Base-by-base conservation (phyloP, 2,888 invertebrate species). In the Camptogramma bilineatum region DNA sequence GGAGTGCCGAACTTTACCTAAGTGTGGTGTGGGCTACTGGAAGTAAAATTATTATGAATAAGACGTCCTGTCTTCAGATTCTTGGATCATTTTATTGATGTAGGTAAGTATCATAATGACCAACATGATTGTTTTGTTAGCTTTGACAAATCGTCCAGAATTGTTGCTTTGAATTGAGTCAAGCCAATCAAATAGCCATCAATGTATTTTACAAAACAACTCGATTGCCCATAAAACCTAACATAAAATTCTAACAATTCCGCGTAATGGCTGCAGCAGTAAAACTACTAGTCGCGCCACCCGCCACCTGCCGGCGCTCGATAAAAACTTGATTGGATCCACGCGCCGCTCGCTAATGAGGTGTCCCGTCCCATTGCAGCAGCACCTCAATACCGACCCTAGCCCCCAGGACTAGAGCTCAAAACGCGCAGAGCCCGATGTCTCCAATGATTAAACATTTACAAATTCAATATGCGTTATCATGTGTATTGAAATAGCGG, bases 271-370 rank as follows among this genome's bases (percentile, higher is more conserved):
- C 48, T 48, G 57, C 56, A 42, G 54, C 51, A 47, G 62, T 47
- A 39, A 46, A 34, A 34, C 51, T 51, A 46, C 46, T 42, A 28
- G 28, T 28, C 28, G 28, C 28, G 28, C 28, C 28, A 7, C 28
- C 46, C 53, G 51, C 50, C 67, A 56, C 63, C 70, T 62, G 70
- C 48, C 68, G 28, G 28, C 28, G 68, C 28, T 64, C 68, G 63
- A 70, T 70, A 70, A 68, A 68, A 66, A 68, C 68, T 64, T 68
- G 68, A 70, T 70, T 68, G 66, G 62, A 66, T 68, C 64, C 70
- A 64, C 66, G 62, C 68, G 62, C 56, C 52, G 44, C 62, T 59
- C 55, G 62, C 66, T 70, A 68, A 70, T 68, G 68, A 70, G 64
- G 52, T 60, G 66, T 54, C 60, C 60, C 54, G 57, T 9, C 51